Base-by-base conservation (phyloP, 2,113 vertebrate species). In the Nannospalax galili region DNA sequence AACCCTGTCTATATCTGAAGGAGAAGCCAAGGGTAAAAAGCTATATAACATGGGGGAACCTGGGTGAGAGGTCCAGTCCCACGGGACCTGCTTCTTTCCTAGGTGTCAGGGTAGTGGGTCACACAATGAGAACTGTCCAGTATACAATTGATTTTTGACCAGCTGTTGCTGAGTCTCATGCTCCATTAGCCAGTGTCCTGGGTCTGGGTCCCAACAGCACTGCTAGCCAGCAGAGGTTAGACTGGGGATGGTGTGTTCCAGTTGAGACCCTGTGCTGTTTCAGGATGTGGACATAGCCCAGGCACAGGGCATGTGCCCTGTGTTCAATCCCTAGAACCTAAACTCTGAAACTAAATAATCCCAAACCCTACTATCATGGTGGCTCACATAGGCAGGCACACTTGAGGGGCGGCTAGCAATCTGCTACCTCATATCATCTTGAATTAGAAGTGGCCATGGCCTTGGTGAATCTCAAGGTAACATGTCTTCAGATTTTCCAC, bases 311-410 rank as follows among this genome's bases (percentile, higher is more conserved):
- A 20, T 75, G 72, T 30, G 85, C 28, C 7, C 78, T 24, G 14
- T 9, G 28, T 73, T 60, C 22, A 3, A 62, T 24, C 48, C 35
- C 26, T 20, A 70, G 11, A 26, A 60, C 70, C 70, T 52, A 52
- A 52, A 52, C 48, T 40, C 26, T 20, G 17, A 73, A 88, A 42
- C 24, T 20, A 74, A 88, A 67, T 1, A 11, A 19, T 4, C 17
- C 11, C 58, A 40, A 42, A 40, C 48, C 17, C 9, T 1, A 15
- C n/a, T 16, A 2, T 78, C 60, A 35, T 52, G 14, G 0, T 3
- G 58, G 32, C 5, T 14, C 12, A 62, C 40, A 3, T 0, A 17
- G 26, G 12, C 8, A 15, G 73, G 12, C 11, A 37, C 37, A 74
- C 26, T 1, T 0, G 22, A 52, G 42, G 65, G 20, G 56, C 60